Conservation (phyloP, 1,140 invertebrate genomes). For the Arctopsyche grandis region DNA sequence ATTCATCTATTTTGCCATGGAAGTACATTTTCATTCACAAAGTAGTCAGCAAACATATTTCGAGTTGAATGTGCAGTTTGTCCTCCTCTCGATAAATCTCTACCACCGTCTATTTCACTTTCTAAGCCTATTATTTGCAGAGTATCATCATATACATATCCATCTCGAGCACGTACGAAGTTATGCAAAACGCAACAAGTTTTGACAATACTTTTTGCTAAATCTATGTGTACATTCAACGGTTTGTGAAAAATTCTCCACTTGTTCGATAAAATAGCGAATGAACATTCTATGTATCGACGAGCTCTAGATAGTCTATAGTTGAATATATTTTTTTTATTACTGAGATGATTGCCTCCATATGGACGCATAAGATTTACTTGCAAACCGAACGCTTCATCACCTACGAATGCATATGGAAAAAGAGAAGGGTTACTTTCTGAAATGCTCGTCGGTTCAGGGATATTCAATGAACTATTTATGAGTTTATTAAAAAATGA, state of each 20-base stretch:
- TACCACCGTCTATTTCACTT: background rate
- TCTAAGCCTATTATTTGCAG: conserved; percentile 18
- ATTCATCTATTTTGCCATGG: background rate
- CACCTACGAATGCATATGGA: conserved; percentile 33
- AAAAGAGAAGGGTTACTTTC: conserved; percentile 6
- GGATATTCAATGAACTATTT: background rate
- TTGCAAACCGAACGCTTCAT: conserved; percentile 35
- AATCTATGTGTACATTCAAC: conserved; percentile 55
- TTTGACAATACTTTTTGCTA: conserved; percentile 57
- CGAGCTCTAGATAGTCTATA: conserved; percentile 57
- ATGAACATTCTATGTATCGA: conserved; percentile 59
- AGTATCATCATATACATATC: conserved; percentile 55
- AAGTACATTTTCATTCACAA: background rate
- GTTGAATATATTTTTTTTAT: background rate
- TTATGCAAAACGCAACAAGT: conserved; percentile 59
- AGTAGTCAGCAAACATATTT: conserved; percentile 10
- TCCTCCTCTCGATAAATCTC: background rate
- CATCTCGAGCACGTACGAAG: conserved; percentile 58
- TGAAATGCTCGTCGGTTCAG: conserved; percentile 3
- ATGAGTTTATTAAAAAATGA: background rate
- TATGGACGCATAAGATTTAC: conserved; percentile 31
- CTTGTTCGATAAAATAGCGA: conserved; percentile 57
- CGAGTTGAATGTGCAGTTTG: background rate
- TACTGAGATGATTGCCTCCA: background rate
- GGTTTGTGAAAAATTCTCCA: conserved; percentile 59